phyloP scores from a whole-genome alignment of 1,140 invertebrate species.

The Saccostrea cuccullata region DNA sequence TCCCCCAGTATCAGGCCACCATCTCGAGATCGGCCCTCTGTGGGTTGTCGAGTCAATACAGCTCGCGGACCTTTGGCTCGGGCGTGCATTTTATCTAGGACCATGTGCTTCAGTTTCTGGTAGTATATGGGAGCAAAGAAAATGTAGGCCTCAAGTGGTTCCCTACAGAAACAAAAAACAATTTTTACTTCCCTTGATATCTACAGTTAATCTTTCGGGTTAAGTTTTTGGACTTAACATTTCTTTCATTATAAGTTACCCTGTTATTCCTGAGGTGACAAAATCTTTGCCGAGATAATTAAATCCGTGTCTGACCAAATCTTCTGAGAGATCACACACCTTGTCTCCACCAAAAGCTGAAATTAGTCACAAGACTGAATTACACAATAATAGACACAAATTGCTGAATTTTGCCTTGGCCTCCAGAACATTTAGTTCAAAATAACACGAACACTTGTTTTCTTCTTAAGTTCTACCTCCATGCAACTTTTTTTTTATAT shows the following conservation, averaged over 20 bases:
- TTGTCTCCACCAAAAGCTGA: constrained; percentile 97
- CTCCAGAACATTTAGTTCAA: too few relatives aligned
- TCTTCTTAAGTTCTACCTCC: too few relatives aligned
- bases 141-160: constrained; percentile 95
- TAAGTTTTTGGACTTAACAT: background rate
- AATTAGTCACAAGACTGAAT: constrained; percentile 36
- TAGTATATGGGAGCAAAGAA: constrained; percentile 90
- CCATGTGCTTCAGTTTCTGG: too few relatives aligned
- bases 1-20: constrained; percentile 98
- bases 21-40: constrained; percentile 97
- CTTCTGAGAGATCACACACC: constrained; percentile 83
- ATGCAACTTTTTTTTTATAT: too few relatives aligned
- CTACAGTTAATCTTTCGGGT: too few relatives aligned
- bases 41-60: constrained; percentile 85
- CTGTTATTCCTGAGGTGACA: constrained; percentile 97
- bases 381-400: too few relatives aligned
- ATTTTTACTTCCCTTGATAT: background rate
- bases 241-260: constrained; percentile 76
- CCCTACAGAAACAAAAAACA: constrained; percentile 63
- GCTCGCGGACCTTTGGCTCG: too few relatives aligned
- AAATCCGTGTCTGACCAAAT: constrained; percentile 61
- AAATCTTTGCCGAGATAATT: constrained; percentile 99
- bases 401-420: too few relatives aligned
- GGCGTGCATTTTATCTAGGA: too few relatives aligned
- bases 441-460: too few relatives aligned